phyloP scores from a whole-genome alignment of 2,113 vertebrate species.

The Ctenodactylus gundi region DNA sequence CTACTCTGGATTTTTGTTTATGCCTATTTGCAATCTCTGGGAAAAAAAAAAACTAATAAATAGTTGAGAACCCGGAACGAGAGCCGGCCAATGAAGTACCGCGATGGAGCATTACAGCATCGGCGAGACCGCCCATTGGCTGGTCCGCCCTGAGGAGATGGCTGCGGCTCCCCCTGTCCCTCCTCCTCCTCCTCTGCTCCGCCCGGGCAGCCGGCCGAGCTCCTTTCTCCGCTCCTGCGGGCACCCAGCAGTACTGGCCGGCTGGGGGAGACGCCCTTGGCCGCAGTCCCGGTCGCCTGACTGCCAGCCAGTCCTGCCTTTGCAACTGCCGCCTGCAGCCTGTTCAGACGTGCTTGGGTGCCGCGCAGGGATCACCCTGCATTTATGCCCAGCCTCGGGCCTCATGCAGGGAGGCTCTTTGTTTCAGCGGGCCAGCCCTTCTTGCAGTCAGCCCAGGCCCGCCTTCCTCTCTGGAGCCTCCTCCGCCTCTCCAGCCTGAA shows the following conservation, averaged over 20 bases:
- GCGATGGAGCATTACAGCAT: constrained; percentile 60
- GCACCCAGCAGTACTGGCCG: too few relatives aligned
- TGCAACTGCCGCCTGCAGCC: background rate
- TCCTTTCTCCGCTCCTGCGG: too few relatives aligned
- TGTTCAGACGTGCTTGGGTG: background rate
- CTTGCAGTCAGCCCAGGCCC: background rate
- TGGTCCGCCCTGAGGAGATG: constrained; percentile 45
- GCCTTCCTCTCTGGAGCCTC: background rate
- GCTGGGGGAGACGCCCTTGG: background rate
- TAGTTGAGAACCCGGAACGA: constrained; percentile 23
- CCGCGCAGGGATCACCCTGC: too few relatives aligned
- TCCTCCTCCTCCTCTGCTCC: too few relatives aligned
- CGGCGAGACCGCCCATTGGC: constrained; percentile 42
- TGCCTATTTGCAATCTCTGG: constrained; percentile 17
- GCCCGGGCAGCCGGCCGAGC: too few relatives aligned
- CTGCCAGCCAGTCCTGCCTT: background rate
- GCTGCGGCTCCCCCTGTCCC: background rate
- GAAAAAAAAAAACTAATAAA: background rate
- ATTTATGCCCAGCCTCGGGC: background rate
- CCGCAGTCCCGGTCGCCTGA: background rate
- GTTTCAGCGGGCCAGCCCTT: background rate
- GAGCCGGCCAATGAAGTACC: constrained; percentile 53
- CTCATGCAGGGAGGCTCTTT: background rate
- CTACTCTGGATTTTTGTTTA: constrained; percentile 35
- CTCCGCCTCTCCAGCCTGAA: too few relatives aligned